Evolutionary conservation across 2,888 invertebrate species (phyloP).

Genomic region (Lycaena phlaeas): DNA sequence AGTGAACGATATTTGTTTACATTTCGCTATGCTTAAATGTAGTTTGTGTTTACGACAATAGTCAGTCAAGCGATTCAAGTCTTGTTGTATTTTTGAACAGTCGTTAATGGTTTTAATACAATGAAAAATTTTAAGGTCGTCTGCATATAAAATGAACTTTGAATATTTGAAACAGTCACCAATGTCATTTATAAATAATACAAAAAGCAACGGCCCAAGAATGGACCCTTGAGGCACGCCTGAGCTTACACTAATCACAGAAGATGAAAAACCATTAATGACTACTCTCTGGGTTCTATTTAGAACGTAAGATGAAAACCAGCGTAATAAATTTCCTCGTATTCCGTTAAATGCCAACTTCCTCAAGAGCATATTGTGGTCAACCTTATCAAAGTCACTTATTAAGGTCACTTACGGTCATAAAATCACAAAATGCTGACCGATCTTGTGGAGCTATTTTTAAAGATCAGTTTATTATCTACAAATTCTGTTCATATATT

Average conservation of each 20-base stretch:
- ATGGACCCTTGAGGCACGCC: not conserved
- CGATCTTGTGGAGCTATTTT: no score
- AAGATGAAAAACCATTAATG: not conserved
- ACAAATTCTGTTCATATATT: no score
- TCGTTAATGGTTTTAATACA: not conserved
- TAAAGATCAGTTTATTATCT: no score
- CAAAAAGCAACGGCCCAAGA: not conserved
- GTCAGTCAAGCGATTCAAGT: not conserved
- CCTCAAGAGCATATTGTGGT: not conserved
- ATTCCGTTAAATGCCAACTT: not conserved
- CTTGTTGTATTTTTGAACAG: not conserved
- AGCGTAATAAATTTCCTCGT: not conserved
- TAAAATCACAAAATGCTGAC: no score
- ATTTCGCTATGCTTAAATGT: not conserved
- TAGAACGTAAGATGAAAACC: not conserved
- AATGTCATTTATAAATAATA: not conserved
- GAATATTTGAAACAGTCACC: not conserved
- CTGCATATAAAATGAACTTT: not conserved
- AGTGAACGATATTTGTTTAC: not conserved
- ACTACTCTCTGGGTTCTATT: not conserved
- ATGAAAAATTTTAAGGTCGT: not conserved
- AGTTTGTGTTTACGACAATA: constrained; percentile 9
- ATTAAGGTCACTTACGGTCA: no score
- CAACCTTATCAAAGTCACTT: constrained; percentile 1
- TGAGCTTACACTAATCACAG: not conserved